Conservation (phyloP, 2,113 vertebrate species). For the Corythaixoides concolor region DNA sequence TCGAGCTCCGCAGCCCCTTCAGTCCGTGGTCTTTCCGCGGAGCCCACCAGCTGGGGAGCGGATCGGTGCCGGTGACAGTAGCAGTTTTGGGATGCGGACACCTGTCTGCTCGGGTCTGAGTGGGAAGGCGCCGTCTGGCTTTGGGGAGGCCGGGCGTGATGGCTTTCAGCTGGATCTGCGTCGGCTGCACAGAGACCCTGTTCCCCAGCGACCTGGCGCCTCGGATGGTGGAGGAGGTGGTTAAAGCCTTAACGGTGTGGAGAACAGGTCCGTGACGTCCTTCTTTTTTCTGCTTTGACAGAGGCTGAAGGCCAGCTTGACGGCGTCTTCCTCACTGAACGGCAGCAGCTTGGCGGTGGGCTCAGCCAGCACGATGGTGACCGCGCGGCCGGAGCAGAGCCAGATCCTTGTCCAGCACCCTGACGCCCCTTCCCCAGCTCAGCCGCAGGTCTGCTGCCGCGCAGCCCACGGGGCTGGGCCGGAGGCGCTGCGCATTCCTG, state of each 20-base stretch:
- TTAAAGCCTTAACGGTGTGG: rapidly evolving
- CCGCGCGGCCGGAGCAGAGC: slow-evolving; percentile 89
- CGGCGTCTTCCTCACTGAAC: slow-evolving; percentile 82
- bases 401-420: slow-evolving; percentile 91
- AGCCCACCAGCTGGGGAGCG: background rate
- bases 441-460: slow-evolving; percentile 85
- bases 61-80: background rate
- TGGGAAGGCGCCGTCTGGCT: background rate
- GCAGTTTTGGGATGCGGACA: background rate
- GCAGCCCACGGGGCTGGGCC: background rate
- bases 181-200: rapidly evolving
- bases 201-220: background rate
- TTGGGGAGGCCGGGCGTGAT: background rate
- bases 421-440: slow-evolving; percentile 92
- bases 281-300: slow-evolving; percentile 34
- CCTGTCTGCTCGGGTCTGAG: background rate
- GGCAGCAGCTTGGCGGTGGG: slow-evolving; percentile 79
- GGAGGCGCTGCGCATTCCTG: background rate
- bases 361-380: slow-evolving; percentile 90
- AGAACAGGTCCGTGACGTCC: background rate
- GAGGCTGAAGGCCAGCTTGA: slow-evolving; percentile 93
- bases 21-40: background rate
- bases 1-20: background rate
- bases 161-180: background rate
- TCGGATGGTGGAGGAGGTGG: background rate